A percentile compares a stretch with the other conserved stretches of the same genome.
Conservation (phyloP, 2,888 invertebrate species). For the Synergus gifuensis region DNA sequence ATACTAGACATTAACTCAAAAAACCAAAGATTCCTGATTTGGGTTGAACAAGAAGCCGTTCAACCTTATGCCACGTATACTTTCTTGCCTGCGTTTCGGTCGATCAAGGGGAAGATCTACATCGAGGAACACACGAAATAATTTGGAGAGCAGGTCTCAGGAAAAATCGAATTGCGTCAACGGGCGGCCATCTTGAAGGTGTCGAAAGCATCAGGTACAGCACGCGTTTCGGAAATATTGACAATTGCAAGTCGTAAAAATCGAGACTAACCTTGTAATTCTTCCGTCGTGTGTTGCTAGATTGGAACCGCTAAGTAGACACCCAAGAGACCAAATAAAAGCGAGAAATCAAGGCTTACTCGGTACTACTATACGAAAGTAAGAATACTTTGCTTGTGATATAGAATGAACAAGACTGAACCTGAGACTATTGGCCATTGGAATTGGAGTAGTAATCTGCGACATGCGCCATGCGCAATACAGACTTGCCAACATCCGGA, state of each 20-base stretch:
- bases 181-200: slow-evolving; percentile 72
- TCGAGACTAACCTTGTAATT: too few relatives aligned
- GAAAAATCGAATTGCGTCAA: slow-evolving; percentile 67
- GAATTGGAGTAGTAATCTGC: too few relatives aligned
- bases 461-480: slow-evolving; percentile 57
- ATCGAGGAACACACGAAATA: slow-evolving; percentile 40
- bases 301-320: too few relatives aligned
- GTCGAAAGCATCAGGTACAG: slow-evolving; percentile 63
- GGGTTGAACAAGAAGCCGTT: slow-evolving; percentile 41
- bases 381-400: slow-evolving; percentile 59
- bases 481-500: neutral
- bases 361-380: slow-evolving; percentile 68
- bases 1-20: neutral
- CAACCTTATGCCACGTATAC: neutral
- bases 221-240: slow-evolving; percentile 61
- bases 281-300: too few relatives aligned
- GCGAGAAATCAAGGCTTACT: slow-evolving; percentile 53
- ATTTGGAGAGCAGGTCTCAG: slow-evolving; percentile 62
- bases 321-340: too few relatives aligned
- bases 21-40: neutral
- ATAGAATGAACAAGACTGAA: too few relatives aligned
- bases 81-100: slow-evolving; percentile 11
- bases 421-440: too few relatives aligned
- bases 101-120: neutral
- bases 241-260: slow-evolving; percentile 17